Conservation (phyloP, 1,140 invertebrate species). For the Drosophila tristis region DNA sequence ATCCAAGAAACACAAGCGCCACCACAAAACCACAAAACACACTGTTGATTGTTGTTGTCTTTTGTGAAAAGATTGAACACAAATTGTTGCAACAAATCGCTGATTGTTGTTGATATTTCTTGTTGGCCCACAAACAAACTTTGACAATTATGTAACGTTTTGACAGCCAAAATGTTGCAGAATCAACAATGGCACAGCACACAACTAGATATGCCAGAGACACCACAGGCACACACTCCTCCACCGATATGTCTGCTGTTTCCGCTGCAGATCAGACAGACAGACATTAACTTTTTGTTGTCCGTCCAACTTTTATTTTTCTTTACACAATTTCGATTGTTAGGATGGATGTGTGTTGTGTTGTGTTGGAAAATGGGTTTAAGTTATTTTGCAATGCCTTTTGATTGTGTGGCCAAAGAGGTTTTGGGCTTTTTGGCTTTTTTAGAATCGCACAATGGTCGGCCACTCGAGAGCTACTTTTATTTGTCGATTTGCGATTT, state of each 20-base stretch:
- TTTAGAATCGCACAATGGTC: slow-evolving; percentile 77
- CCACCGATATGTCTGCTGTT: slow-evolving; percentile 47
- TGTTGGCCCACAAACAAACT: slow-evolving; percentile 54
- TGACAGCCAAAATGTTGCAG: slow-evolving; percentile 69
- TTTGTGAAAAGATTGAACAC: slow-evolving; percentile 73
- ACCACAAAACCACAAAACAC: slow-evolving; percentile 27
- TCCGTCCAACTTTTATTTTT: slow-evolving; percentile 18
- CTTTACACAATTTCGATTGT: slow-evolving; percentile 51
- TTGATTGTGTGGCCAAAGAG: slow-evolving; percentile 23
- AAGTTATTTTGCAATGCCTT: slow-evolving; percentile 57
- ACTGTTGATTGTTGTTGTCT: slow-evolving; percentile 34
- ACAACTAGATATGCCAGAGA: slow-evolving; percentile 23
- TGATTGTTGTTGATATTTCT: slow-evolving; percentile 66
- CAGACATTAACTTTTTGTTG: slow-evolving; percentile 56
- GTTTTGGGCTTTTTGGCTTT: slow-evolving; percentile 23
- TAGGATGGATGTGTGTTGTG: slow-evolving; percentile 26
- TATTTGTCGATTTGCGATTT: slow-evolving; percentile 32
- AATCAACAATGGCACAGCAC: slow-evolving; percentile 63
- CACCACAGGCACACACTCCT: slow-evolving; percentile 35
- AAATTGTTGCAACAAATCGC: slow-evolving; percentile 77
- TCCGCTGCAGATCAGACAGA: slow-evolving; percentile 54
- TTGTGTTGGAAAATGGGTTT: slow-evolving; percentile 47
- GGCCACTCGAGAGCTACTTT: slow-evolving; percentile 30
- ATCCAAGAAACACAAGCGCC: slow-evolving; percentile 69
- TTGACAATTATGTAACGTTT: slow-evolving; percentile 79